Percentiles rank a stretch among this genome's conserved stretches.
Conservation (phyloP, 2,797 vertebrate species). For the Onychomys torridus region DNA sequence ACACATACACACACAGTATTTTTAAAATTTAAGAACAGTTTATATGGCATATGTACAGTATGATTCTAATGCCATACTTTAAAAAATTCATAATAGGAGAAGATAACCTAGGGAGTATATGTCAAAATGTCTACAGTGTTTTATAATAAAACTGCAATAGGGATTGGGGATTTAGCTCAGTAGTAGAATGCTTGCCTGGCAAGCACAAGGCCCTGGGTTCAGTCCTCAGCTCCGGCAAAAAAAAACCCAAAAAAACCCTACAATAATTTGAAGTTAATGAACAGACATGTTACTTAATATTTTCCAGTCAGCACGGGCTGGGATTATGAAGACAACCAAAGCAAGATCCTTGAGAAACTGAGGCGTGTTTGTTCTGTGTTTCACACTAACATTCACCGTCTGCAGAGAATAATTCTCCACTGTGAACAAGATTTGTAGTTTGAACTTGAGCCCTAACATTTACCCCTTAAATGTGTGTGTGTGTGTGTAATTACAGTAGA, state of each 20-base stretch:
- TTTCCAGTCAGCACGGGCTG: neutral
- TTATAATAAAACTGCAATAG: neutral
- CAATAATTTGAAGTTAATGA: slow-evolving; percentile 49
- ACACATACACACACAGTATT: neutral
- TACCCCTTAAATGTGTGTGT: slow-evolving; percentile 59
- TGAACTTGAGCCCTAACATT: slow-evolving; percentile 50
- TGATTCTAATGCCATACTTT: slow-evolving; percentile 40
- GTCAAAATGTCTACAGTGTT: neutral
- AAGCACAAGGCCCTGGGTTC: too few species aligned
- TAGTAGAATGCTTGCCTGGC: too few species aligned
- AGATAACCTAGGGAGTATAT: neutral
- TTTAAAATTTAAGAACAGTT: slow-evolving; percentile 48
- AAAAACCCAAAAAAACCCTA: too few species aligned
- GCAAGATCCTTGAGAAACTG: neutral
- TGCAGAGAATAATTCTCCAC: slow-evolving; percentile 42
- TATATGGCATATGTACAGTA: neutral
- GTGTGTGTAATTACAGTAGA: slow-evolving; percentile 56
- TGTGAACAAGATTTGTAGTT: slow-evolving; percentile 65
- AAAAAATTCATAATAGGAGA: slow-evolving; percentile 46
- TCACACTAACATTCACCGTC: neutral
- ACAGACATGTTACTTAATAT: slow-evolving; percentile 7
- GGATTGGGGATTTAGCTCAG: too few species aligned
- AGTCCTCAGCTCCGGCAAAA: too few species aligned
- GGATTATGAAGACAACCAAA: neutral
- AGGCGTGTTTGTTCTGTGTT: slow-evolving; percentile 25